A percentile compares a stretch with the other conserved stretches of the same genome.
These are phyloP conservation scores for Trogon surrucura DNA, from an alignment of 2,113 vertebrate genomes.

Conservation along the genomic window DNA sequence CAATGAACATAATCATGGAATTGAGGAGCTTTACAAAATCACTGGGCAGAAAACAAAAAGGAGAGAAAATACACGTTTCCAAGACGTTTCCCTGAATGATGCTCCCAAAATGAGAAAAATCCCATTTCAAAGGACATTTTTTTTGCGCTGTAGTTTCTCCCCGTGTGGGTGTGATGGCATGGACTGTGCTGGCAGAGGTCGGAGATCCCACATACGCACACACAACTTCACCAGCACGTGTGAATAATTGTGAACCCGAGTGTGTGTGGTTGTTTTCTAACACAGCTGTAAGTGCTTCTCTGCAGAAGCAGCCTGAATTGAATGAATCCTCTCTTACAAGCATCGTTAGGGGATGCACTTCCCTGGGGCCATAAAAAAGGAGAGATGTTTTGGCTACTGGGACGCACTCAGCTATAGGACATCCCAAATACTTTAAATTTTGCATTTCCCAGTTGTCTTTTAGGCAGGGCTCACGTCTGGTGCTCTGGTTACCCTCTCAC, in stretches of 20 bases:
- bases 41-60: not conserved
- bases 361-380: not conserved
- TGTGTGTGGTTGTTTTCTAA: not conserved
- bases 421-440: not conserved
- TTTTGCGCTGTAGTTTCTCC: not conserved
- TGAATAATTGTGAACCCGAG: not conserved
- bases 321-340: too few species aligned
- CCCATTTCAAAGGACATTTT: not conserved
- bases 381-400: not conserved
- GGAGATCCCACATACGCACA: accelerated
- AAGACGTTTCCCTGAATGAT: not conserved
- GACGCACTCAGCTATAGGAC: not conserved
- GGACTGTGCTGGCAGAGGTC: not conserved
- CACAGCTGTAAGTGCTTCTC: not conserved
- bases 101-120: not conserved
- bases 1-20: not conserved
- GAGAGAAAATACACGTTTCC: not conserved
- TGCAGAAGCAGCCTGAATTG: not conserved
- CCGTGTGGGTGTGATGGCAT: accelerated
- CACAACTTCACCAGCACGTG: not conserved
- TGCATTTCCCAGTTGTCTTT: not conserved
- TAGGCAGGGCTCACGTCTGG: not conserved
- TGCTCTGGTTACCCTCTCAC: not conserved
- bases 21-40: not conserved
- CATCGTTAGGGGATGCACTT: not conserved